Evolutionary conservation across 37 sponge, comb jelly and placozoan species (phyloP), one percentile per base, ranked within the genome.

Genomic region (Spongilla lacustris): DNA sequence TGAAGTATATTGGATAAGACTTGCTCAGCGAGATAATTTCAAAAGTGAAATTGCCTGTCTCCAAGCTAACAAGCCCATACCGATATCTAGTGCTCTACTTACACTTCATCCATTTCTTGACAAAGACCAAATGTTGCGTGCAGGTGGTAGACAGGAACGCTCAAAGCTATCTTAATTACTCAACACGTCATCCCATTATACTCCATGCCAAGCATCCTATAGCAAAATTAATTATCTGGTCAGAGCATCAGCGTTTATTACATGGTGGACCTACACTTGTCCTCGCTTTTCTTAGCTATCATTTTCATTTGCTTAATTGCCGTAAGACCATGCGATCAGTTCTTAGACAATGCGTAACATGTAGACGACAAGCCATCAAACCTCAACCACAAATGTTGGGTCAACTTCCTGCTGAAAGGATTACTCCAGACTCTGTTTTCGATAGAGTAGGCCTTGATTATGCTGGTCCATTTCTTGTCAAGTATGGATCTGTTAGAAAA

Each of bases 351-450:
- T 50, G 80, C 37, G 5, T 24, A 41, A 79, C 80, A 21, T 79
- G 50, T 79, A 23, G 28, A 24, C 30, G 80, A 46, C 46, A 46
- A 46, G 46, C 46, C 46, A 46, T 46, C 46, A 83, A n/a, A 32
- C 83, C 83, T 28, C 33, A 69, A 75, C 76, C 82, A 29, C 88
- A 88, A 37, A 75, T 82, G 87, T 22, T 87, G 37, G 88, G 89
- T 23, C 89, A 77, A 73, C 75, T 87, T 23, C 88, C 88, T 26
- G n/a, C 41, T 26, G 76, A 87, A 33, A 27, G 82, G 24, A 46
- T 87, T 38, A 75, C 69, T 24, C 77, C 41, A 19, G 81, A 32
- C 66, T n/a, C 66, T 66, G 69, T 81, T 14, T 81, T 87, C 23
- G 77, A 81, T 14, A 74, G 75, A 21, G 88, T 87, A 5, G 82